Evolutionary conservation across 2,797 vertebrate genomes (phyloP), one percentile per base, ranked within the genome.

Genomic region (Mergus octosetaceus): DNA sequence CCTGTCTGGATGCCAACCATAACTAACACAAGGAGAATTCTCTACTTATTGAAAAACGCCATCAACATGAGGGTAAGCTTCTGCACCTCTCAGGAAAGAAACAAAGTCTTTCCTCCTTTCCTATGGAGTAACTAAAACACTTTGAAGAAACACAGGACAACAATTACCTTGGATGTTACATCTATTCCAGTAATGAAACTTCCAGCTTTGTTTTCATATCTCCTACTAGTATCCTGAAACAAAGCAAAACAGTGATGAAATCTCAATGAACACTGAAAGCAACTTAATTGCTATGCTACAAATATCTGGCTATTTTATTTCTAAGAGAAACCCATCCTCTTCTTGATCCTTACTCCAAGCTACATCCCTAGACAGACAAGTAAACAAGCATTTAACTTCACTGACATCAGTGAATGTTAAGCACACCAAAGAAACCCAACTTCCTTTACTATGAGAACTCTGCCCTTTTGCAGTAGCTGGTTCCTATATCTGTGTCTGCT

Each of bases 151-250:
- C 10, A 34, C 0, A 38, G 25, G 20, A 43, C 54, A 80, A 28
- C 47, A 78, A 85, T 85, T 97, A 99, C 99, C 98, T 99, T 99
- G 8, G 99, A 99, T 41, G 98, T 99, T 49, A 99, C 99, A 69
- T 99, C 99, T 8, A 99, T 99, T 51, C 99, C 99, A 1, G 99
- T 99, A 97, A 99, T 99, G 96, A 99, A 99, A 20, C 99, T 98
- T 34, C 99, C 99, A 14, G 99, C 99, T 96, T 99, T 99, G 97
- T 99, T 99, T 97, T 99, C 99, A 0, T 99, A 99, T 8, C 98
- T 97, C 76, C 99, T 98, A 61, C 98, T 99, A 5, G 98, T 99
- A 90, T 99, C 99, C 99, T 99, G 97, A 41, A 95, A 97, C 80
- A 92, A 95, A 93, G 65, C 30, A 83, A 79, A 84, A 61, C 11